Percentiles rank a stretch among this genome's conserved stretches.
These are phyloP conservation scores for Pachycephus smyrnensis DNA, from an alignment of 2,888 invertebrate genomes.

Conservation along the genomic window DNA sequence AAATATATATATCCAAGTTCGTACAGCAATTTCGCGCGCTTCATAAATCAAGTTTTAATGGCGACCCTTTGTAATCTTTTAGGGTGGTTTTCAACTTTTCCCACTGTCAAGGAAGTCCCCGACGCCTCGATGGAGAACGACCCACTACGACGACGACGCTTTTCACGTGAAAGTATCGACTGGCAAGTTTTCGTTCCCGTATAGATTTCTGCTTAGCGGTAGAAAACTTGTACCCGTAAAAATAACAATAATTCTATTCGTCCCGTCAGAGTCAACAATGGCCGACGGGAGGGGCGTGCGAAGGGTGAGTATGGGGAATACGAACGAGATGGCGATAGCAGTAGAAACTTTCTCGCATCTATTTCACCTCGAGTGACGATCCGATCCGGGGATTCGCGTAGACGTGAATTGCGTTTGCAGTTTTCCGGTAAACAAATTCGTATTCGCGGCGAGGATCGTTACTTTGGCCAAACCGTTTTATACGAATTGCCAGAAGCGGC, in stretches of 20 bases:
- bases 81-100: conserved; percentile 31
- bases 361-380: neutral
- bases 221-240: conserved; percentile 43
- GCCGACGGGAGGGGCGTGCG: conserved; percentile 18
- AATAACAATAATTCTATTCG: conserved; percentile 47
- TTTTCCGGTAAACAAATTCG: conserved; percentile 15
- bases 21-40: neutral
- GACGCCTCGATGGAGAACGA: conserved; percentile 10
- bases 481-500: neutral
- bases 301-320: conserved; percentile 27
- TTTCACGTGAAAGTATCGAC: no score
- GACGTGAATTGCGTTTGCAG: conserved; percentile 2
- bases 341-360: conserved; percentile 2
- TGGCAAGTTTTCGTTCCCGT: conserved; percentile 4
- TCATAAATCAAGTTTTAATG: conserved; percentile 36
- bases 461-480: neutral
- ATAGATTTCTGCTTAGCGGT: conserved; percentile 39
- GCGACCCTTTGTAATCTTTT: conserved; percentile 37
- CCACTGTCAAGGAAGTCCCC: conserved; percentile 5
- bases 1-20: no score
- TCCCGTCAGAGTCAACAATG: conserved; percentile 41
- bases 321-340: conserved; percentile 20
- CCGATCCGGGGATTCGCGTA: neutral
- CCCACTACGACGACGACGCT: no score
- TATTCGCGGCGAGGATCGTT: neutral